Evolutionary conservation across 2,888 invertebrate species (phyloP).

Genomic region (Frankliniella fusca): DNA sequence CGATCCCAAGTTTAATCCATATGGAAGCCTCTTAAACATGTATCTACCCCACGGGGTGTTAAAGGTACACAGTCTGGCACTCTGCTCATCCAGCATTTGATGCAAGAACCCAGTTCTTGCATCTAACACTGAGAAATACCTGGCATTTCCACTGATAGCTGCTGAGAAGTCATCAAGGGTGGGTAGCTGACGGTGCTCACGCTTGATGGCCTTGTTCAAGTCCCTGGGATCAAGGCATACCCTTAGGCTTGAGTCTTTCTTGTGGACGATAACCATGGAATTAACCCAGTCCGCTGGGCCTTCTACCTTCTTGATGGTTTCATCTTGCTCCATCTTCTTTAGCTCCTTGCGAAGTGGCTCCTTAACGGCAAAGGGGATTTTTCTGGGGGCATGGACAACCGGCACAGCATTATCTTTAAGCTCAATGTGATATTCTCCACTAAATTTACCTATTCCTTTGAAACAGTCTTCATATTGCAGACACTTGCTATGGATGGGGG

Average conservation of each 20-base stretch:
- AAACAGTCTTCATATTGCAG: constrained; percentile 36
- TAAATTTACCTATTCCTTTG: constrained; percentile 38
- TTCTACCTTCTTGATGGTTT: constrained; percentile 43
- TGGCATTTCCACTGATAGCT: constrained; percentile 39
- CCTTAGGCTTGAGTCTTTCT: constrained; percentile 42
- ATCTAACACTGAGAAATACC: constrained; percentile 41
- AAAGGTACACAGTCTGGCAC: constrained; percentile 38
- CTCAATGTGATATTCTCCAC: constrained; percentile 39
- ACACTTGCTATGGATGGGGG: not conserved
- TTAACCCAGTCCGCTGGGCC: constrained; percentile 44
- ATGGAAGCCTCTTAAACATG: constrained; percentile 39
- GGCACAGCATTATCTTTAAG: constrained; percentile 36
- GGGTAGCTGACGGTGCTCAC: constrained; percentile 40
- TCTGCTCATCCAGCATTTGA: constrained; percentile 38
- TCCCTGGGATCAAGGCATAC: constrained; percentile 45
- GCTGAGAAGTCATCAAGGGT: constrained; percentile 41
- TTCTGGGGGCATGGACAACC: constrained; percentile 35
- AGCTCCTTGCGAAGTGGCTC: constrained; percentile 37
- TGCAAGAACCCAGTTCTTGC: constrained; percentile 41
- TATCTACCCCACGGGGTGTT: constrained; percentile 39
- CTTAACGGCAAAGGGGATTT: constrained; percentile 36
- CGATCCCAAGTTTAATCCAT: constrained; percentile 38
- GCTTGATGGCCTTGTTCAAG: constrained; percentile 43
- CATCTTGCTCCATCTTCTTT: constrained; percentile 37
- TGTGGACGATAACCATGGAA: constrained; percentile 43